These are phyloP conservation scores for Battus philenor DNA, from an alignment of 1,140 invertebrate genomes.

Conservation along the genomic window DNA sequence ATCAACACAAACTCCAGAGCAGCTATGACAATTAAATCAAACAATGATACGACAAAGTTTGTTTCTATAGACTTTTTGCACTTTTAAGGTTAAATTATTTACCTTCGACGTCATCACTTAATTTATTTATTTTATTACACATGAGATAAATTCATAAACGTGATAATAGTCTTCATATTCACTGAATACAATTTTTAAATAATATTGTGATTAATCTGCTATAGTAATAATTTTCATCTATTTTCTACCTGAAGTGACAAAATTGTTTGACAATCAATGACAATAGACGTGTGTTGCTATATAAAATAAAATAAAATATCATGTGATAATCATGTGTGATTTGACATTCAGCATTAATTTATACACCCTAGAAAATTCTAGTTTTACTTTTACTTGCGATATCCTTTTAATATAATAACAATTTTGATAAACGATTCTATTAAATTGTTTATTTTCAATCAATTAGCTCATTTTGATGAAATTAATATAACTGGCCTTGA, in stretches of 20 bases:
- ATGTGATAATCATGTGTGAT: constrained; percentile 10
- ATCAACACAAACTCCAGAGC: constrained; percentile 36
- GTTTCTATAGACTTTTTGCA: constrained; percentile 56
- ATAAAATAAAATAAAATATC: constrained; percentile 4
- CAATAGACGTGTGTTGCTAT: constrained; percentile 4
- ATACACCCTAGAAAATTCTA: no score
- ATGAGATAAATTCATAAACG: not conserved
- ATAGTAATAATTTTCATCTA: not conserved
- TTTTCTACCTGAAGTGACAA: constrained; percentile 14
- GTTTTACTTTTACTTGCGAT: no score
- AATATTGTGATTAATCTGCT: constrained; percentile 15
- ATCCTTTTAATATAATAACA: no score
- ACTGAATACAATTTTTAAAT: constrained; percentile 23
- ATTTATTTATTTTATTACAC: constrained; percentile 11
- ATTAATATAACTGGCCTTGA: constrained; percentile 39
- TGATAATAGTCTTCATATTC: constrained; percentile 19
- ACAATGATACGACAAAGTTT: constrained; percentile 64
- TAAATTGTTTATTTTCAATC: no score
- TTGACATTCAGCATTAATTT: no score
- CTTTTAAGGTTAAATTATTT: constrained; percentile 70
- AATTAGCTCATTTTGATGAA: no score
- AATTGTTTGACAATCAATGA: constrained; percentile 18
- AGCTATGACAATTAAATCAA: constrained; percentile 43
- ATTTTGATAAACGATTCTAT: no score
- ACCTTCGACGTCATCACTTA: constrained; percentile 65